Evolutionary conservation across 2,113 vertebrate genomes (phyloP).

Genomic region (Nettapus auritus): DNA sequence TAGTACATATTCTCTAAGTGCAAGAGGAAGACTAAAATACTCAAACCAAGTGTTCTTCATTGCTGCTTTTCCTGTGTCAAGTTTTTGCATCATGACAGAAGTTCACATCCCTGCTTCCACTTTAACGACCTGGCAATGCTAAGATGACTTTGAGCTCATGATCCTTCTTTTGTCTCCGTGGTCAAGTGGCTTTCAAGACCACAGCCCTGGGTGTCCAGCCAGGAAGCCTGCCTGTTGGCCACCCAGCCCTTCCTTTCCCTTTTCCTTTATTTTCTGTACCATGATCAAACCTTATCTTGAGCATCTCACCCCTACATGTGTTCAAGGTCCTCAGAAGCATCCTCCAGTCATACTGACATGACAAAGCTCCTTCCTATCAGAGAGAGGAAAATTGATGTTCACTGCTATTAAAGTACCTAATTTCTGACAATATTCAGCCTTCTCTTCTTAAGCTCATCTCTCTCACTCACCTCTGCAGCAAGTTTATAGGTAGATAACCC

Average conservation of each 20-base stretch:
- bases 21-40: neutral
- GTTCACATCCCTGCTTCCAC: neutral
- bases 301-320: accelerated
- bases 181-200: neutral
- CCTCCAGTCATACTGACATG: accelerated
- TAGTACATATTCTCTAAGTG: neutral
- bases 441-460: neutral
- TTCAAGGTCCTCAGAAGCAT: neutral
- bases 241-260: neutral
- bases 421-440: neutral
- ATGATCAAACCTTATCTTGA: accelerated
- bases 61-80: neutral
- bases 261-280: neutral
- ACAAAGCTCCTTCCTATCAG: neutral
- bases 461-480: neutral
- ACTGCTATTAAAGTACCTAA: neutral
- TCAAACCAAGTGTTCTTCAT: neutral
- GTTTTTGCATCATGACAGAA: neutral
- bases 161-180: neutral
- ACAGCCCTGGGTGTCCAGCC: neutral
- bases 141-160: accelerated
- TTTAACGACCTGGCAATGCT: neutral
- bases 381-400: neutral
- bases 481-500: neutral
- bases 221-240: neutral